Percentiles rank a stretch among this genome's conserved stretches.
Evolutionary conservation across 2,888 invertebrate genomes (phyloP).

Genomic region (Chrysopilus asiliformis): DNA sequence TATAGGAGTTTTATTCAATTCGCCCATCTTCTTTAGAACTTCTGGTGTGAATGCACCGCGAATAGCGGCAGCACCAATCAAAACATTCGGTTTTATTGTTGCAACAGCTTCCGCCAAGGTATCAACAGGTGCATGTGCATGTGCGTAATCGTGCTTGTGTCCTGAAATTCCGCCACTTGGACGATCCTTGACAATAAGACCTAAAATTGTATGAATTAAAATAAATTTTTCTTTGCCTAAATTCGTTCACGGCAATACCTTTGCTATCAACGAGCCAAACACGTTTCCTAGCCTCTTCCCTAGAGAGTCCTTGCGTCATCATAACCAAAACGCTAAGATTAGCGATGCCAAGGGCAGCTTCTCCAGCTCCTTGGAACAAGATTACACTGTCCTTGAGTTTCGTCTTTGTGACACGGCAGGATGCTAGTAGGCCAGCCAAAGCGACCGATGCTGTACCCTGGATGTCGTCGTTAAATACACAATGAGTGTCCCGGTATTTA

Average conservation of each 20-base stretch:
- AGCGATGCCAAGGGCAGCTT: slow-evolving; percentile 93
- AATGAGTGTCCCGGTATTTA: slow-evolving; percentile 77
- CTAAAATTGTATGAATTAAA: slow-evolving; percentile 31
- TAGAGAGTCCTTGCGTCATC: slow-evolving; percentile 65
- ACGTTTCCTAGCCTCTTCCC: slow-evolving; percentile 59
- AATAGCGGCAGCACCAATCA: slow-evolving; percentile 91
- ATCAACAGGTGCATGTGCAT: slow-evolving; percentile 59
- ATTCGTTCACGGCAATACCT: slow-evolving; percentile 9
- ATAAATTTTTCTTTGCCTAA: not conserved
- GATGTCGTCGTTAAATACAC: slow-evolving; percentile 98
- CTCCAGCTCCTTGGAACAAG: slow-evolving; percentile 94
- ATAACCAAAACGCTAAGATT: slow-evolving; percentile 85
- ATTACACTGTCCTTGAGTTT: slow-evolving; percentile 71
- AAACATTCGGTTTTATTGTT: slow-evolving; percentile 68
- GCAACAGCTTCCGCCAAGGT: slow-evolving; percentile 71
- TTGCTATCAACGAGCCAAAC: slow-evolving; percentile 96
- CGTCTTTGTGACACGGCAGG: slow-evolving; percentile 69
- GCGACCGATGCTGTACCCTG: slow-evolving; percentile 96
- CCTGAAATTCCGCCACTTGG: slow-evolving; percentile 66
- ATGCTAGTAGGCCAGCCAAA: slow-evolving; percentile 83
- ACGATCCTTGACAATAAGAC: slow-evolving; percentile 78
- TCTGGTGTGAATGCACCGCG: slow-evolving; percentile 85
- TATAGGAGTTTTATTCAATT: slow-evolving; percentile 70
- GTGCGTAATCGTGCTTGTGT: slow-evolving; percentile 74
- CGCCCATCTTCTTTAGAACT: slow-evolving; percentile 77